Evolutionary conservation across 2,113 vertebrate species (phyloP), one percentile per base, ranked within the genome.

Genomic region (Phodopus roborovskii): DNA sequence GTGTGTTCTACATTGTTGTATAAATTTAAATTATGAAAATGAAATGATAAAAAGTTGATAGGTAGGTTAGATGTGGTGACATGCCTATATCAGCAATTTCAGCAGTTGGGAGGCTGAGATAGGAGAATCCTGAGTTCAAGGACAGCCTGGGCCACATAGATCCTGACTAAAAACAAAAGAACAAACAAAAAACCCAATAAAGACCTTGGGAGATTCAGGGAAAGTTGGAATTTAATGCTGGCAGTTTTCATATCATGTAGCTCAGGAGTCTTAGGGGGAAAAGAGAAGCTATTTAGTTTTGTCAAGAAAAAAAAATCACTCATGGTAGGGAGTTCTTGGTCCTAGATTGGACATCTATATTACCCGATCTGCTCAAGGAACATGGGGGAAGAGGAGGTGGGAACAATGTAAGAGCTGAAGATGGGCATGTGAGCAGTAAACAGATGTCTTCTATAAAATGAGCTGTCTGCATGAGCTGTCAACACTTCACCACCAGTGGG

Each of bases 1-100:
- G 39, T 58, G 19, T 88, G 68, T 70, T 20, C 53, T 73, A 82
- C 16, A 73, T 42, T 64, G 42, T 94, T 95, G 70, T 91, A 88
- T 73, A 95, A 95, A 75, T 36, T 9, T 84, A 81, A 77, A 3
- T 92, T 84, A 15, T 94, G 12, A n/a, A 87, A 42, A 81, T 92
- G n/a, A 62, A 48, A 84, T 92, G 42, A 62, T 85, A 68, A 90
- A 88, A 86, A 84, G 58, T 83, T 97, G 45, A 62, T 48, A 17
- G 53, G 5, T 39, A 86, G 33, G 8, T 48, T 19, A 68, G 42
- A 45, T 48, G 19, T 70, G 64, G 11, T 87, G 10, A 70, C 16
- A 24, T 53, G 30, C 16, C 62, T 13, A 4, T n/a, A 68, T 68
- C 30, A 70, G 42, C 12, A 53, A 16, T 87, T 42, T 36, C 24